Evolutionary conservation across 2,888 invertebrate genomes (phyloP), one percentile per base, ranked within the genome.

Genomic region (Cataglyphis rosenhaueri): DNA sequence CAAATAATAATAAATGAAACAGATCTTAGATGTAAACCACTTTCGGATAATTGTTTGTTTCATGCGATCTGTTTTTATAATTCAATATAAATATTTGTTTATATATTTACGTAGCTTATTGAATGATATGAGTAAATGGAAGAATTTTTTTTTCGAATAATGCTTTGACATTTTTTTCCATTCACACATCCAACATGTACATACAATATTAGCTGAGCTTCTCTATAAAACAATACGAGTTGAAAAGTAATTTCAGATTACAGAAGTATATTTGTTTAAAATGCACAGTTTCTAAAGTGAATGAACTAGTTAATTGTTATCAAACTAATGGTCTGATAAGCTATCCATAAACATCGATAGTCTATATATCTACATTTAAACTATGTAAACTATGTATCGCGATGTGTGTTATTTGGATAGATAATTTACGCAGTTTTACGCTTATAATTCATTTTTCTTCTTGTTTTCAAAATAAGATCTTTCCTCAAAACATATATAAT

Each of bases 1-100:
- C 18, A 75, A 81, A 41, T 84, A 81, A 66, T 82, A 74, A 57
- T 73, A 83, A 87, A 78, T 62, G 71, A 84, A 78, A 68, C 55
- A 81, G 71, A 81, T 86, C 62, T 29, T 74, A 83, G 75, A 48
- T 59, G 61, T 25, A 41, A 41, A 64, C 32, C 59, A 75, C 74
- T 75, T 73, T 29, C 38, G 12, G 4, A 41, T 41, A 44, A 79
- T 61, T 79, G 59, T 21, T 21, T 18, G 21, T 35, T 78, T 15
- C 32, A 25, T 78, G 21, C 21, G 21, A 21, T 44, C 25, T 68
- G 32, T 70, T 66, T 71, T 82, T 57, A 25, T 21, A 73, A 70
- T 76, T 76, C 64, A 62, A 41, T 61, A 48, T 48, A 81, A 64
- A 57, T 52, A 83, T 21, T 3, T 15, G 62, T 66, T 68, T 76